A percentile compares a stretch with the other conserved stretches of the same genome.
Evolutionary conservation across 2,113 vertebrate species (phyloP).

Genomic region (Saguinus imperator): DNA sequence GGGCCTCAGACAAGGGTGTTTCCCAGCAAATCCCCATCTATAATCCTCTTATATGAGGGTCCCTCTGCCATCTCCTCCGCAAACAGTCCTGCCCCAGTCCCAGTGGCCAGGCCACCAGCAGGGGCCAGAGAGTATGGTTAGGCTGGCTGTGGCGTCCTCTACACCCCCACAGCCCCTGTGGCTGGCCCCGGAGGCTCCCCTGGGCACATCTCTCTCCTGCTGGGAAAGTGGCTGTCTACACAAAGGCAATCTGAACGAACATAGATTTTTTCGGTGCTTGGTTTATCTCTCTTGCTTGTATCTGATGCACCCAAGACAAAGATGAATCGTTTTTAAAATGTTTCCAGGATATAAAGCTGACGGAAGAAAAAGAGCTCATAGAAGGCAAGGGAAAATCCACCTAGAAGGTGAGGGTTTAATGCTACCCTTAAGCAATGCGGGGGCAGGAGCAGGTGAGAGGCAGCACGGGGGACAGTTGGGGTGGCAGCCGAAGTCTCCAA

Average conservation of each 20-base stretch:
- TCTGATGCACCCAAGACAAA: conserved; percentile 65
- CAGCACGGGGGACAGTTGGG: rapidly evolving
- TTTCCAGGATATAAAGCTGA: conserved; percentile 50
- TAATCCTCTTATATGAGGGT: background rate
- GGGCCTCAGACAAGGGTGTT: background rate
- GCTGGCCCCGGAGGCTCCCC: rapidly evolving
- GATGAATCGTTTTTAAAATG: conserved; percentile 70
- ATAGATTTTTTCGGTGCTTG: conserved; percentile 41
- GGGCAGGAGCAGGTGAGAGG: background rate
- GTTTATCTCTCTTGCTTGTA: conserved; percentile 60
- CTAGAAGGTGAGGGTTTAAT: conserved; percentile 49
- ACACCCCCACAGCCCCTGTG: rapidly evolving
- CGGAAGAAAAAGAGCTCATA: background rate
- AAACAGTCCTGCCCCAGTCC: background rate
- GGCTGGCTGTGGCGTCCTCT: rapidly evolving
- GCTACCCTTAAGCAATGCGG: background rate
- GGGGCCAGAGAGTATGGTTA: rapidly evolving
- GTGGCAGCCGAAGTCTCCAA: rapidly evolving
- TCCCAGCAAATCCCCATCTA: background rate
- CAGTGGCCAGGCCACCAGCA: background rate
- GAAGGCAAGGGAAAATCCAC: background rate
- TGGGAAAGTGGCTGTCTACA: background rate
- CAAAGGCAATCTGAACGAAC: conserved; percentile 30
- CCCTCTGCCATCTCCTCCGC: background rate
- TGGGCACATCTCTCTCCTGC: background rate